phyloP scores from a whole-genome alignment of 2,797 vertebrate genomes.

The Trachurus trachurus region DNA sequence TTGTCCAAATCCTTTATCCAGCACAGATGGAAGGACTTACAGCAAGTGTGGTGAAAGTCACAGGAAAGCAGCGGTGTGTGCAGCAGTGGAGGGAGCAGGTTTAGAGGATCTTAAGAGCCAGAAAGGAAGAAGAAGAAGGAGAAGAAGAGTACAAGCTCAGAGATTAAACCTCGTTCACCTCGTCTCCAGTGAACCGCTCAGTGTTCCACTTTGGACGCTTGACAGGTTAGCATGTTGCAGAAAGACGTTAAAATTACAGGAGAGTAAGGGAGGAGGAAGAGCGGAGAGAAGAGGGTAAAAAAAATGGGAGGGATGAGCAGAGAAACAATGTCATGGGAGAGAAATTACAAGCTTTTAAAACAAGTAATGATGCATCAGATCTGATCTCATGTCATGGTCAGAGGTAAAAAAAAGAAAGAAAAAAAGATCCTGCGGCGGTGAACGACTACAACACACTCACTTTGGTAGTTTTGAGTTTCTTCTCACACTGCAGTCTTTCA shows the following conservation, averaged over 20 bases:
- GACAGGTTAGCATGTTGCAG: constrained; percentile 57
- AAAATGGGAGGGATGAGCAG: constrained; percentile 5
- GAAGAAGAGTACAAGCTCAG: constrained; percentile 45
- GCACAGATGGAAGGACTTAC: constrained; percentile 64
- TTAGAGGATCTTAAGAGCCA: constrained; percentile 63
- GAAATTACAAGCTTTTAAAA: constrained; percentile 14
- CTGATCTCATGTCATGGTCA: neutral
- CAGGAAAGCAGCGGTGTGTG: constrained; percentile 56
- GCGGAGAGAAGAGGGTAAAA: neutral
- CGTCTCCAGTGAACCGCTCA: constrained; percentile 57
- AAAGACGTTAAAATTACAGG: constrained; percentile 52
- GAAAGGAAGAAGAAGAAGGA: constrained; percentile 42
- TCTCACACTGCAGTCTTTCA: constrained; percentile 92
- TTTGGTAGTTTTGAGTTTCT: constrained; percentile 91
- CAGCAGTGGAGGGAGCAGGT: constrained; percentile 62
- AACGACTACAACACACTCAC: constrained; percentile 81
- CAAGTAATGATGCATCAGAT: constrained; percentile 17
- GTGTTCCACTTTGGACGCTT: constrained; percentile 62
- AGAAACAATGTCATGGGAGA: constrained; percentile 4
- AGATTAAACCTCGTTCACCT: constrained; percentile 71
- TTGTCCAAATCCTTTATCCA: constrained; percentile 12
- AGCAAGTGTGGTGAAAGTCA: constrained; percentile 60
- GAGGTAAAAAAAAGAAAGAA: neutral
- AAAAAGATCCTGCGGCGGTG: neutral
- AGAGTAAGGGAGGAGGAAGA: constrained; percentile 1